Evolutionary conservation across 2,888 invertebrate genomes (phyloP).

Genomic region (Spicauda simplicius): DNA sequence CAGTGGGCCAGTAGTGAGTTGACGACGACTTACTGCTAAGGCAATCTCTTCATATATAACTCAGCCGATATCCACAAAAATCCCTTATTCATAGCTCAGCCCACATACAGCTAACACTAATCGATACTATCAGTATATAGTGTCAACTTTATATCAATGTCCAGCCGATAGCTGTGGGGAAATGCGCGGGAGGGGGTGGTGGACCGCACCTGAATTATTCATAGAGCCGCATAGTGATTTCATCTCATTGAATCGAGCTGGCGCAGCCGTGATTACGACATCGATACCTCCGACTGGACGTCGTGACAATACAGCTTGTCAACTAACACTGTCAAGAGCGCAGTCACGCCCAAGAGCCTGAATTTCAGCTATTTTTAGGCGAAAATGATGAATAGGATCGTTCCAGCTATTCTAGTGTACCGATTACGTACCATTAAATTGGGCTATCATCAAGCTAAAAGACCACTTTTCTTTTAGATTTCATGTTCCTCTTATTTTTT

Average conservation of each 20-base stretch:
- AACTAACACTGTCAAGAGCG: slow-evolving; percentile 51
- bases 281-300: slow-evolving; percentile 62
- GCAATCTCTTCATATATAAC: too few relatives aligned
- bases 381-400: slow-evolving; percentile 27
- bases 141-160: slow-evolving; percentile 66
- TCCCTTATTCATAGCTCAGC: too few relatives aligned
- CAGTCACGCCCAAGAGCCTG: slow-evolving; percentile 35
- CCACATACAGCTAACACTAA: slow-evolving; percentile 7
- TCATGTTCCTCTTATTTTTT: not conserved
- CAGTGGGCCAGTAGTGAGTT: too few relatives aligned
- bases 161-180: slow-evolving; percentile 43
- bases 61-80: too few relatives aligned
- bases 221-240: slow-evolving; percentile 83
- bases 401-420: slow-evolving; percentile 17
- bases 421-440: slow-evolving; percentile 23
- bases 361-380: slow-evolving; percentile 35
- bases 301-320: slow-evolving; percentile 67
- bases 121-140: slow-evolving; percentile 39
- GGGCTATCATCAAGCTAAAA: slow-evolving; percentile 18
- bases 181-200: slow-evolving; percentile 47
- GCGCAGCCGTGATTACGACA: slow-evolving; percentile 81
- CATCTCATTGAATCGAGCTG: slow-evolving; percentile 81
- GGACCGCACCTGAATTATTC: slow-evolving; percentile 81
- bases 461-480: not conserved
- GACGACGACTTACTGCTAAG: too few relatives aligned